Conservation (phyloP, 2,797 vertebrate genomes). For the Ambastaia sidthimunki region DNA sequence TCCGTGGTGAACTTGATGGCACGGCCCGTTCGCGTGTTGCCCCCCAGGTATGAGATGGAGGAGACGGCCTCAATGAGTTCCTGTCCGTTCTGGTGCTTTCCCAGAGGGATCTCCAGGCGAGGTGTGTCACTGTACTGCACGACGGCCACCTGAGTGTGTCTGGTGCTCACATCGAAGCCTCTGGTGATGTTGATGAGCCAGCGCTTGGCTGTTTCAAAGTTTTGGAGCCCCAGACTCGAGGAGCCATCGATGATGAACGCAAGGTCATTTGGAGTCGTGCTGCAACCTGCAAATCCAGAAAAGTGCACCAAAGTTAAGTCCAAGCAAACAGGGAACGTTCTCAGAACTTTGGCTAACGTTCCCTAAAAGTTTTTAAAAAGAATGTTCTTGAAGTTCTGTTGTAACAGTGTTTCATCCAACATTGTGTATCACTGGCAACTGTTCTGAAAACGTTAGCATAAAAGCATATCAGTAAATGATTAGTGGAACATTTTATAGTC, state of each 20-base stretch:
- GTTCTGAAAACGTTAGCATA: too few species aligned
- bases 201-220: slow-evolving; percentile 71
- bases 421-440: too few species aligned
- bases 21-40: slow-evolving; percentile 71
- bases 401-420: too few species aligned
- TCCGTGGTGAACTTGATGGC: slow-evolving; percentile 73
- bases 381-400: too few species aligned
- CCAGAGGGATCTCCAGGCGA: slow-evolving; percentile 71
- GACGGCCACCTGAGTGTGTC: slow-evolving; percentile 70
- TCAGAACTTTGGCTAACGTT: too few species aligned
- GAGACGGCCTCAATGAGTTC: slow-evolving; percentile 65
- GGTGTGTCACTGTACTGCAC: slow-evolving; percentile 75
- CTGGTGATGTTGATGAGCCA: slow-evolving; percentile 73
- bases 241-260: slow-evolving; percentile 75
- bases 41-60: slow-evolving; percentile 67
- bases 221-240: slow-evolving; percentile 65
- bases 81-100: slow-evolving; percentile 64
- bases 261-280: slow-evolving; percentile 71
- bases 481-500: too few species aligned
- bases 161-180: slow-evolving; percentile 67
- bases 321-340: too few species aligned
- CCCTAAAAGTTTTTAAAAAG: too few species aligned
- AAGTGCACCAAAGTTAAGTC: slow-evolving; percentile 13
- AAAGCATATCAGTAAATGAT: too few species aligned
- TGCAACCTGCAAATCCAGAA: slow-evolving; percentile 66